Conservation (phyloP, 1,140 invertebrate genomes). For the Diorhabda sublineata region DNA sequence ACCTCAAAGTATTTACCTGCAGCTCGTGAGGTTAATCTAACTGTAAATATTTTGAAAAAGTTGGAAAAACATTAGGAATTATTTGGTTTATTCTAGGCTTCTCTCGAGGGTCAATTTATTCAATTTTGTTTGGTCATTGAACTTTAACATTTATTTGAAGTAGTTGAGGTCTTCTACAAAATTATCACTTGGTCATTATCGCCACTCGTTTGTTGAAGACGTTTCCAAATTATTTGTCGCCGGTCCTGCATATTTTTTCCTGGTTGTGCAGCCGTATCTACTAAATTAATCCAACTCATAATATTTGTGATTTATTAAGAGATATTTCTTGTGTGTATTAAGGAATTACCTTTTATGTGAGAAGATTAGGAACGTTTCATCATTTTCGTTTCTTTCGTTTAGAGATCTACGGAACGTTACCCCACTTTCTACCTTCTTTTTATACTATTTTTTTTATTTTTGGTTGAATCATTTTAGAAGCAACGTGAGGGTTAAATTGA, state of each 20-base stretch:
- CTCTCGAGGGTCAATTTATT: too few species aligned
- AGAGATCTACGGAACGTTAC: background rate
- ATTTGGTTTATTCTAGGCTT: too few species aligned
- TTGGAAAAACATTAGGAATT: too few species aligned
- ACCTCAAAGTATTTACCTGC: too few species aligned
- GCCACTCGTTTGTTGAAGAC: too few species aligned
- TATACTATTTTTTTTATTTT: conserved; percentile 6
- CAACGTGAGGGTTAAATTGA: background rate
- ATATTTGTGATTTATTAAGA: conserved; percentile 3
- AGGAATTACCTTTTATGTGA: conserved; percentile 2
- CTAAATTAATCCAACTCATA: background rate
- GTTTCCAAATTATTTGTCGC: background rate
- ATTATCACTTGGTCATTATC: too few species aligned
- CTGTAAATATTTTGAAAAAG: too few species aligned
- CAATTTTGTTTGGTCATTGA: too few species aligned
- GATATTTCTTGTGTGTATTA: conserved; percentile 2
- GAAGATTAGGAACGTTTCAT: background rate
- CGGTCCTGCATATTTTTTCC: conserved; percentile 1
- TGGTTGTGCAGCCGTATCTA: background rate
- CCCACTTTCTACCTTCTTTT: conserved; percentile 9
- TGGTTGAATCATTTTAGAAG: background rate
- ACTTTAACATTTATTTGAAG: too few species aligned
- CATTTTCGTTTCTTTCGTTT: conserved; percentile 2
- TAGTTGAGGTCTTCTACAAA: too few species aligned
- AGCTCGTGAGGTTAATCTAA: too few species aligned